A percentile compares a stretch with the other conserved stretches of the same genome.
Conservation (phyloP, 2,888 invertebrate species). For the Eremobia ochroleuca region DNA sequence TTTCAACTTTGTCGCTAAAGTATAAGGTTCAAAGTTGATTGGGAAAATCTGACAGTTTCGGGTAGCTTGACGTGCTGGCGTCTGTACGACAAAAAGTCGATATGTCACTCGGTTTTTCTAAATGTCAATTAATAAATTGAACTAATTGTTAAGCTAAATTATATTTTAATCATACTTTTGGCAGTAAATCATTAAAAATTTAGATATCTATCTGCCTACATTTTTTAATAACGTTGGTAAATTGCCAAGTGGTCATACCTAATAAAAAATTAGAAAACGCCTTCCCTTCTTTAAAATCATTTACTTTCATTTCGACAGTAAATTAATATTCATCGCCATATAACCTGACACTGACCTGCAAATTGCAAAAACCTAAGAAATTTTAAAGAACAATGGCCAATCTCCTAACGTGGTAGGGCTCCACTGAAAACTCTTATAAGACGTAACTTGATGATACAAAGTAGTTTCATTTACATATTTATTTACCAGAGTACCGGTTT, state of each 20-base stretch:
- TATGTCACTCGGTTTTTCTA: conserved; percentile 36
- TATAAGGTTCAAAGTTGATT: too few species aligned
- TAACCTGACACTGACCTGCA: background rate
- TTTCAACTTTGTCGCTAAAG: too few species aligned
- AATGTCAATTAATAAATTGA: conserved; percentile 61
- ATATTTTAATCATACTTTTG: conserved; percentile 10
- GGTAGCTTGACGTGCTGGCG: too few species aligned
- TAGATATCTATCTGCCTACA: background rate
- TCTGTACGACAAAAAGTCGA: background rate
- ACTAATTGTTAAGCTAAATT: conserved; percentile 29
- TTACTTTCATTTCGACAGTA: background rate
- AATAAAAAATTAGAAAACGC: background rate
- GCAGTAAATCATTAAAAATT: conserved; percentile 2
- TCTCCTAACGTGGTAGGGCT: background rate
- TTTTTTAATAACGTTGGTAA: background rate
- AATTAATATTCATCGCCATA: background rate
- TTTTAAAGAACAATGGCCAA: background rate
- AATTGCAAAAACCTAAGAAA: too few species aligned
- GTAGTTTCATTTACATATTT: background rate
- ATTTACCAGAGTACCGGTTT: background rate
- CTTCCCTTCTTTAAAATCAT: too few species aligned
- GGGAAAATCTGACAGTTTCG: too few species aligned
- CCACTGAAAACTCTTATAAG: background rate
- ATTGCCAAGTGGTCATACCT: background rate
- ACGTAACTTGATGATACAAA: background rate